Evolutionary conservation across 2,888 invertebrate species (phyloP).

Genomic region (Chrysina gloriosa): DNA sequence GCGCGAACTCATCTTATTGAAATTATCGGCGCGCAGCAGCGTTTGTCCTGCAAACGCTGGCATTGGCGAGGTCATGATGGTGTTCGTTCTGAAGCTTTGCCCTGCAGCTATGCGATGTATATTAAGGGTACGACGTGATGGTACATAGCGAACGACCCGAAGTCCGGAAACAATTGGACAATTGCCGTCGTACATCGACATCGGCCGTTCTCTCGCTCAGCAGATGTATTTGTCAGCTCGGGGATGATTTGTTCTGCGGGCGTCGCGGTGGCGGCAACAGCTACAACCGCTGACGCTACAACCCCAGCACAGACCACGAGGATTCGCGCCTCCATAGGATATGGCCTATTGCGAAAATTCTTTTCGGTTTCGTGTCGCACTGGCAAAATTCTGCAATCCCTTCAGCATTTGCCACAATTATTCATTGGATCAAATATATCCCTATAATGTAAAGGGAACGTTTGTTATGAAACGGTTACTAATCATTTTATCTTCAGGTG

Average conservation of each 20-base stretch:
- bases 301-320: constrained; percentile 49
- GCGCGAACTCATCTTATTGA: constrained; percentile 11
- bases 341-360: constrained; percentile 7
- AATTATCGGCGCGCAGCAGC: background rate
- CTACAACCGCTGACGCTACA: constrained; percentile 51
- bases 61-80: background rate
- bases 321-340: background rate
- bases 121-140: background rate
- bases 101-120: background rate
- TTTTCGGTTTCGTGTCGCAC: constrained; percentile 10
- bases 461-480: too few species aligned
- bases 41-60: background rate
- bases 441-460: too few species aligned
- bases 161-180: constrained; percentile 56
- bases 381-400: background rate
- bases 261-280: constrained; percentile 41
- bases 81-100: background rate
- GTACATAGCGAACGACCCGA: constrained; percentile 40
- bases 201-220: constrained; percentile 42
- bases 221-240: constrained; percentile 57
- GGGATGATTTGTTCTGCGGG: constrained; percentile 55
- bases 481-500: too few species aligned
- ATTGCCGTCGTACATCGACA: constrained; percentile 51
- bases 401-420: too few species aligned
- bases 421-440: too few species aligned